Base-by-base conservation (phyloP, 2,113 vertebrate species). In the Actenoides lindsayi region DNA sequence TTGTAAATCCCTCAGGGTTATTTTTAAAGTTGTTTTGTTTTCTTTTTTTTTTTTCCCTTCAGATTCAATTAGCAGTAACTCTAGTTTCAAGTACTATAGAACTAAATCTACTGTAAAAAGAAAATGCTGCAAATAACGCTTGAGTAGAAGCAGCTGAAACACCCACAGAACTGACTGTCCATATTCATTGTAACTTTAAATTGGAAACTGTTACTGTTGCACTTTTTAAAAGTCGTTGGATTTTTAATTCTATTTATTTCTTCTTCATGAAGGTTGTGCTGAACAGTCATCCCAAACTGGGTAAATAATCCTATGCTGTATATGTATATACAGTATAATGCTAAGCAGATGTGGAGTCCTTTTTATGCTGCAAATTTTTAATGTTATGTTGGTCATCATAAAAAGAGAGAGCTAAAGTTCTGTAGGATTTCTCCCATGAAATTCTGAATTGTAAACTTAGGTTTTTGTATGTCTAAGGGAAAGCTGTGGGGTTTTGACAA, bases 1-100 rank as follows among this genome's bases (percentile, higher is more conserved):
- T 96, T 96, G 95, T 96, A 92, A 97, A 95, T 98, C 98, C 98
- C 98, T 98, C 98, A 98, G 98, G 98, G 98, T 98, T 98, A 78
- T 98, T 98, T 96, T 97, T 96, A 93, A 94, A 79, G 71, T 30
- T 64, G 35, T 16, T 64, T 39, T 25, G 24, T 39, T 63, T 37
- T 60, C 70, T 41, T 70, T 71, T 54, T 69, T 75, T 12, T 3
- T 21, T 74, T 50, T 80, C 88, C 93, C 94, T 91, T 96, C 77
- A 81, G 68, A 94, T 92, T 95, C 81, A 83, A 88, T 92, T 97
- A 96, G 86, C 70, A 96, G 83, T 96, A 90, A 93, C 85, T 94
- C 28, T 96, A 87, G 91, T 94, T 95, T 96, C 90, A 39, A 97
- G 76, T 97, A 69, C 73, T 92, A 44, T 94, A 94, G 93, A 95